Evolutionary conservation across 2,888 invertebrate species (phyloP), one percentile per base, ranked within the genome.

Genomic region (Drosophila suboccidentalis): DNA sequence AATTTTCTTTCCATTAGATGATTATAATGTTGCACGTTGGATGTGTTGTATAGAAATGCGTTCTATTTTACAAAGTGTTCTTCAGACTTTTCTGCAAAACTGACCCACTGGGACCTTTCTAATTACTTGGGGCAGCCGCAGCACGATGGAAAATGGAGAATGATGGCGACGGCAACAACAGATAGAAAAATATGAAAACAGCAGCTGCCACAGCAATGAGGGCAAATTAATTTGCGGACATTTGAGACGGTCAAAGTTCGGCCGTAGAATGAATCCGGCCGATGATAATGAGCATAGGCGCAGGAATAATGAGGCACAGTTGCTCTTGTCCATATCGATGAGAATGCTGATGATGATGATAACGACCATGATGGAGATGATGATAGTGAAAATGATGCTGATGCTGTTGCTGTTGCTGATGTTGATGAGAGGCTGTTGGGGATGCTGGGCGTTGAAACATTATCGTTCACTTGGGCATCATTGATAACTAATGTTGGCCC

Each of bases 401-500:
- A 38, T 58, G 41, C 41, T 41, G 38, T 29, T 36, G 39, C 26
- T 53, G 54, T 26, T 36, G 41, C 17, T 32, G 54, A 22, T 47
- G 49, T 38, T 53, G 53, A 36, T 50, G 17, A 32, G 38, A 11
- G 11, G 38, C 54, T 46, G 29, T n/a, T 22, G 50, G 39, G 26
- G 34, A 29, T 36, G 47, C 26, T 63, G 69, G 69, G 71, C 71
- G 80, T 60, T 79, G 80, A 73, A 79, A 79, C 80, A 80, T 89
- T 89, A 87, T 89, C 85, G 89, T 83, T 71, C 90, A 74, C 89
- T 85, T 67, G 90, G 85, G 89, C 75, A 76, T 80, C 89, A 90
- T 90, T 89, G 90, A 90, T 89, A 89, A 87, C 89, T 85, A 87
- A 89, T 89, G 90, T 79, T 69, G 58, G 67, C 43, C 76, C 89